Evolutionary conservation across 2,113 vertebrate species (phyloP), one percentile per base, ranked within the genome.

Genomic region (Ophthalmolycus amberensis): DNA sequence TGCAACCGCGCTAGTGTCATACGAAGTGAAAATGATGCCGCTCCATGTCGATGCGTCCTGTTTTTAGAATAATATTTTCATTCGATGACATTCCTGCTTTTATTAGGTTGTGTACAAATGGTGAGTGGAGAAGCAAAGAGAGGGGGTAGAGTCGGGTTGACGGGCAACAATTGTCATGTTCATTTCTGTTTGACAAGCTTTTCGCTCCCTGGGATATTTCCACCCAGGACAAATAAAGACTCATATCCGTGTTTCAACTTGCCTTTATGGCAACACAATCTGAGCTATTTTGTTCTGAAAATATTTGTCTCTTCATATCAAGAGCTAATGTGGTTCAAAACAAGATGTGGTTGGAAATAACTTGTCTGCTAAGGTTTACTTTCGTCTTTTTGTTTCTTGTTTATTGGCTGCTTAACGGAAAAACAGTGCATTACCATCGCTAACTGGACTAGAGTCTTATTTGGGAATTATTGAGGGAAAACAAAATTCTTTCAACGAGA

Each of bases 1-100:
- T 82, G 77, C 77, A 71, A 84, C 85, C 64, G 77, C 54, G 90
- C 90, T 92, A 92, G 88, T 90, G 90, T 92, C 86, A 90, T 37
- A 71, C 12, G n/a, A 81, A 82, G 69, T 86, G 85, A 88, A 87
- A 87, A 80, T 80, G 82, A 80, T 72, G 85, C 66, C 44, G 79
- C 77, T 85, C 75, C 83, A 72, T 88, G 84, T 87, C 87, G 69
- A 59, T 38, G 38, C 1, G 52, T 79, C 85, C 75, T 85, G 64
- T 88, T 88, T 90, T 85, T 83, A 73, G 85, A 80, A 82, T 82
- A 80, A 85, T 91, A 72, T 90, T 88, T 85, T 71, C 32, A 29
- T 54, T 52, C n/a, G 14, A 37, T 71, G 78, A 68, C 84, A 71
- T 83, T 83, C 52, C 62, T 66, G 68, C 79, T 88, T 90, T 88